Conservation (phyloP, 2,797 vertebrate species). For the Helarctos malayanus region DNA sequence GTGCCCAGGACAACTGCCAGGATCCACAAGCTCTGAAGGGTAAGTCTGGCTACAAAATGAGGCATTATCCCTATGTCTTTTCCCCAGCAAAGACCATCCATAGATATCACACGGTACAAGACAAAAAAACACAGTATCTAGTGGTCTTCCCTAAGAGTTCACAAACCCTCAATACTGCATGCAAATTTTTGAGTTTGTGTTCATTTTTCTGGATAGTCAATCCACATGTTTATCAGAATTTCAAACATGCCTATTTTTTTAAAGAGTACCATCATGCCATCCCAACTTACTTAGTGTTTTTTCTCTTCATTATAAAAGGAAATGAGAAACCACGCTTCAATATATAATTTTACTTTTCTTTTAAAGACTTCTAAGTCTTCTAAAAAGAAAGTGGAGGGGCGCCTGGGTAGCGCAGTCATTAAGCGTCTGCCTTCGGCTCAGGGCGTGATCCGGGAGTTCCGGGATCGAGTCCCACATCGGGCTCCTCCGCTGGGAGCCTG, state of each 20-base stretch:
- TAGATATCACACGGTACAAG: not conserved
- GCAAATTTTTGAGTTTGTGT: not conserved
- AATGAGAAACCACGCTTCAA: not conserved
- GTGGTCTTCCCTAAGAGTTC: not conserved
- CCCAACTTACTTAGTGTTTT: not conserved
- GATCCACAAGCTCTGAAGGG: not conserved
- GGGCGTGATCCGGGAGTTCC: no score
- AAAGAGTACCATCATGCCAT: not conserved
- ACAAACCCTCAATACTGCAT: not conserved
- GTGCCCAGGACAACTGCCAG: not conserved
- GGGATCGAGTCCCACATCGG: no score
- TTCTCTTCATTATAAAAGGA: not conserved
- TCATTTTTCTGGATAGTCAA: slow-evolving; percentile 22
- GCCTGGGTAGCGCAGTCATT: no score
- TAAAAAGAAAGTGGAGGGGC: not conserved
- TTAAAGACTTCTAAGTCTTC: slow-evolving; percentile 2
- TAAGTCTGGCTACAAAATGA: not conserved
- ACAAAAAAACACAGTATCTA: not conserved
- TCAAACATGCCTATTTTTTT: slow-evolving; percentile 29
- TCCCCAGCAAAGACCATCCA: not conserved
- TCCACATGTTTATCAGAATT: slow-evolving; percentile 38
- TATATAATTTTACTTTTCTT: not conserved
- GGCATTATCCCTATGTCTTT: not conserved
- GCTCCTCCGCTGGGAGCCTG: no score
- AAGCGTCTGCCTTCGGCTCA: no score